Evolutionary conservation across 2,797 vertebrate genomes (phyloP), one percentile per base, ranked within the genome.

Genomic region (Danio kyathit): DNA sequence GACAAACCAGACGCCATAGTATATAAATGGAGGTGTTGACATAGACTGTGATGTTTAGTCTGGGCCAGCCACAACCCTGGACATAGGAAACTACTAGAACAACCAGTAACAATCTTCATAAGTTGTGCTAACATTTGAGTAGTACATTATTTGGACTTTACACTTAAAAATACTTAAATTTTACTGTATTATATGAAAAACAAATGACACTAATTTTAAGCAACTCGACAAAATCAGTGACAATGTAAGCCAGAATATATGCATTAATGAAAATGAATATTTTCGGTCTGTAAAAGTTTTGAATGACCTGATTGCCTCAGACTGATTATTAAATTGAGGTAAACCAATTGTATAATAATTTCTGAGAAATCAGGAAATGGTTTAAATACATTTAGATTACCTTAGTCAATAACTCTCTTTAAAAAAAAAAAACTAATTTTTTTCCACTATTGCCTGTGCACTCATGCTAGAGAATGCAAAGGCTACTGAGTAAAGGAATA

Each of bases 11-110:
- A 54, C 13, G 14, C 12, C 43, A 54, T 59, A 74, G 17, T 41
- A 79, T 70, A n/a, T 59, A 74, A 44, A 49, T 69, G 19, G 44
- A 65, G 41, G 44, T 83, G 57, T 61, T 65, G 78, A 77, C 57
- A 67, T 40, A 11, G 16, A 41, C 29, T 48, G 70, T 72, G 46
- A 40, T 52, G 43, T 73, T 76, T 70, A 82, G 56, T 76, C 48
- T 79, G 71, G 17, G 44, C 44, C 13, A 2, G 10, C 6, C 54
- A 16, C 14, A 48, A 7, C 51, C 71, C 12, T 41, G 5, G 29
- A 7, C 29, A 60, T 13, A 74, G n/a, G 12, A 59, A 48, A 63
- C 54, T 17, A 14, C 4, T 8, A 71, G 40, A 76, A 80, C 14
- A 72, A n/a, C 41, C 43, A 17, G 19, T 66, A 49, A 49, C n/a